Evolutionary conservation across 2,888 invertebrate genomes (phyloP), one percentile per base, ranked within the genome.

Genomic region (Deilephila porcellus): DNA sequence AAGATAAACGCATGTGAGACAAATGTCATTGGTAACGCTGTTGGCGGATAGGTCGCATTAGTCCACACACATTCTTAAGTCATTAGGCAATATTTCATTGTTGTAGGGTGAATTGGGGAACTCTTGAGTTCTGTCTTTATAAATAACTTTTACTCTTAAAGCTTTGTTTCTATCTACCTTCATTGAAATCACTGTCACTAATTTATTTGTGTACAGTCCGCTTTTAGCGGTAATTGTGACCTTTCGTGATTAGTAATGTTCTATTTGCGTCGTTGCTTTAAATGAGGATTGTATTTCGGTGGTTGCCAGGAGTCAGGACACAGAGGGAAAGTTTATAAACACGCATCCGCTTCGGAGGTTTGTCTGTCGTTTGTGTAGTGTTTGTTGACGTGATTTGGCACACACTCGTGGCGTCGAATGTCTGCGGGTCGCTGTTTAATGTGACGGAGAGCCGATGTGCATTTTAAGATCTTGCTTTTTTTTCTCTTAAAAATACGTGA

Each of bases 241-340:
- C n/a, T 25, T 73, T 37, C n/a, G 17, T 19, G 37, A 64, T 56
- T 56, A 29, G 64, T 53, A 67, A 67, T 45, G 37, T 60, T 29
- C 74, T 82, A 82, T 84, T 81, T 82, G 78, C 79, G 77, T 72
- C 76, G 76, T 77, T 76, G 76, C 78, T 78, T 79, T 83, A 80
- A 81, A 80, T 79, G 80, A 84, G 81, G 81, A 82, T 52, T 67
- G n/a, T 25, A 52, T 67, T 52, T 52, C 45, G 17, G 25, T 67
- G 80, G 78, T 83, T 80, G 82, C 80, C 80, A 77, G 82, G 84
- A 83, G 82, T 80, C 80, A 77, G 82, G 84, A 83, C 81, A 81
- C 80, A 81, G 80, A 82, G 85, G 86, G 83, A 82, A 81, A 86
- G 85, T 88, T 87, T 84, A 86, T 90, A 90, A 89, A 89, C 86